These are phyloP conservation scores for Microcebus murinus DNA, from an alignment of 2,113 vertebrate species.

Conservation along the genomic window DNA sequence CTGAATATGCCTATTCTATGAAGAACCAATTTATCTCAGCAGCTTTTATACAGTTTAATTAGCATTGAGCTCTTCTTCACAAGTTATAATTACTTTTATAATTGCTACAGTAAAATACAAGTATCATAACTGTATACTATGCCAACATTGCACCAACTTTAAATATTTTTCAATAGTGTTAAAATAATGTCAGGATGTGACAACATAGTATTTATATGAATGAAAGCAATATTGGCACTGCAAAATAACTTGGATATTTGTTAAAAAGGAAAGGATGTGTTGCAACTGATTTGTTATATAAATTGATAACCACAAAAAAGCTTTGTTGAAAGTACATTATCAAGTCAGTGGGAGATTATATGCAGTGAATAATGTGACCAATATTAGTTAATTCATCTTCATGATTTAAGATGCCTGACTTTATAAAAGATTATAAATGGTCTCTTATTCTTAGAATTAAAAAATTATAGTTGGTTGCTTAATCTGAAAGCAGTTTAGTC, in stretches of 20 bases:
- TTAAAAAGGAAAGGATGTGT: background rate
- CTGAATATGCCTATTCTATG: background rate
- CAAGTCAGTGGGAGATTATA: background rate
- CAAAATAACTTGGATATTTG: background rate
- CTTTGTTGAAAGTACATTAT: background rate
- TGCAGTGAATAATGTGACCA: background rate
- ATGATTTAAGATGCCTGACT: constrained; percentile 57
- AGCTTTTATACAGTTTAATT: background rate
- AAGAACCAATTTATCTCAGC: background rate
- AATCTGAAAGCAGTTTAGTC: background rate
- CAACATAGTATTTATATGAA: background rate
- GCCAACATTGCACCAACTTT: background rate
- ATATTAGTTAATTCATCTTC: background rate
- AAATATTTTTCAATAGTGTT: background rate
- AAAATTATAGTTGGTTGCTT: background rate
- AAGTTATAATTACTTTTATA: background rate
- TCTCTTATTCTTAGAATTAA: background rate
- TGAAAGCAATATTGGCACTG: background rate
- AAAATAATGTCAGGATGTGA: background rate
- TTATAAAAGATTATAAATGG: constrained; percentile 23
- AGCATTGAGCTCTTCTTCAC: background rate
- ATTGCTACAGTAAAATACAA: background rate
- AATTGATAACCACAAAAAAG: background rate
- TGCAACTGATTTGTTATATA: background rate
- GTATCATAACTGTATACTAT: background rate